phyloP scores from a whole-genome alignment of 2,888 invertebrate genomes.

The Agrypnus murinus region DNA sequence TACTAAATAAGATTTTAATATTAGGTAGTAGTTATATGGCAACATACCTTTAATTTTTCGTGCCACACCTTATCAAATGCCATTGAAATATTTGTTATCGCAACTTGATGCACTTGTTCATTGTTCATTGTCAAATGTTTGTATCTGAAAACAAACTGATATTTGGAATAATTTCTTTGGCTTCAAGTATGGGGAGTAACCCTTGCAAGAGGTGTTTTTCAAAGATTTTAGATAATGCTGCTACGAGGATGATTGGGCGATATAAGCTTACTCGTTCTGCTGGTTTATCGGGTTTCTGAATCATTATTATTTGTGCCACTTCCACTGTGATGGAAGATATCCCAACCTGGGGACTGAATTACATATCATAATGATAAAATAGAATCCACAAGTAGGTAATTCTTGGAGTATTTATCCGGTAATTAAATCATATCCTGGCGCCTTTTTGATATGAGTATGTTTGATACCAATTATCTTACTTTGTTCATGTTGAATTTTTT shows the following conservation, averaged over 20 bases:
- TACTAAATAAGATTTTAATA: slow-evolving; percentile 21
- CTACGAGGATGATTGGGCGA: slow-evolving; percentile 18
- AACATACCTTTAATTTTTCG: slow-evolving; percentile 11
- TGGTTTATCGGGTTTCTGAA: too few species aligned
- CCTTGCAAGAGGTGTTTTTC: slow-evolving; percentile 28
- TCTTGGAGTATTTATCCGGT: slow-evolving; percentile 23
- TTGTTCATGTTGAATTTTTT: slow-evolving; percentile 2
- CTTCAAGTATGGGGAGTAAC: slow-evolving; percentile 17
- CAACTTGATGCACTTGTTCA: slow-evolving; percentile 26
- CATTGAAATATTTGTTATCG: slow-evolving; percentile 11
- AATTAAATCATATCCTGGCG: too few species aligned
- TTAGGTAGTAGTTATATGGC: slow-evolving; percentile 20
- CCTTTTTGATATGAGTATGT: slow-evolving; percentile 17
- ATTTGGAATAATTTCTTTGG: slow-evolving; percentile 21
- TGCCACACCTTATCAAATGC: slow-evolving; percentile 32
- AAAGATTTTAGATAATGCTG: slow-evolving; percentile 5
- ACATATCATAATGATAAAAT: slow-evolving; percentile 5
- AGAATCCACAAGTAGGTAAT: slow-evolving; percentile 16
- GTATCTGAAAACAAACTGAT: slow-evolving; percentile 30
- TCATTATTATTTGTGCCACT: too few species aligned
- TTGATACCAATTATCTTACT: neutral
- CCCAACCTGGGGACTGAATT: slow-evolving; percentile 12
- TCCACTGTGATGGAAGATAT: slow-evolving; percentile 23
- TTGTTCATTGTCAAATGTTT: slow-evolving; percentile 14
- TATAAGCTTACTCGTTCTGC: slow-evolving; percentile 1